A percentile compares a stretch with the other conserved stretches of the same genome.
phyloP scores from a whole-genome alignment of 2,113 vertebrate genomes.

The Thalassoma bifasciatum region DNA sequence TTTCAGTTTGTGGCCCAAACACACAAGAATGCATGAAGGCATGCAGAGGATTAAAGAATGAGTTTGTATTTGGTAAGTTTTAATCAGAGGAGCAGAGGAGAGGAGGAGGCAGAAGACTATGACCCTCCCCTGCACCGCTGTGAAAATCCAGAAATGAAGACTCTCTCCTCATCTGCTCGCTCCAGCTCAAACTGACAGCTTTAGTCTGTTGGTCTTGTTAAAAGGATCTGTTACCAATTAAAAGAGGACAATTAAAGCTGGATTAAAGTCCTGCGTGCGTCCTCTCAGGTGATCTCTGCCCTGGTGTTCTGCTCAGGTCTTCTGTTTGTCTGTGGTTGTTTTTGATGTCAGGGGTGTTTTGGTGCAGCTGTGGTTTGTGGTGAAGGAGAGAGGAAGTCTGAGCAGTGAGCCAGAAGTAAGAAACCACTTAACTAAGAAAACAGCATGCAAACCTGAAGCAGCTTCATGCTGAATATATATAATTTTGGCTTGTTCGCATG shows the following conservation, averaged over 20 bases:
- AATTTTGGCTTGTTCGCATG: not conserved
- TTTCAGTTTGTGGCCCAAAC: slow-evolving; percentile 46
- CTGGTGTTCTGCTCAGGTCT: not conserved
- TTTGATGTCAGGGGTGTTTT: not conserved
- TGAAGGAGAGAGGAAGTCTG: not conserved
- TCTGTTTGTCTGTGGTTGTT: not conserved
- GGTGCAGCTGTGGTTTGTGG: not conserved
- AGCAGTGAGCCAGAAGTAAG: not conserved
- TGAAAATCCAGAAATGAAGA: not conserved
- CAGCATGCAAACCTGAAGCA: no score
- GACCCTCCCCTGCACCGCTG: not conserved
- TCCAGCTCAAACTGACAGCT: not conserved
- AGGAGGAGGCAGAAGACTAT: not conserved
- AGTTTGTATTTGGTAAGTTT: slow-evolving; percentile 19
- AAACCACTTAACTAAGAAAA: not conserved
- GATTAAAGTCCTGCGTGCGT: no score
- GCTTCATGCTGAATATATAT: not conserved
- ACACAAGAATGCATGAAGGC: slow-evolving; percentile 24
- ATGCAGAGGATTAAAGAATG: slow-evolving; percentile 12
- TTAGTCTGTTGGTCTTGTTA: not conserved
- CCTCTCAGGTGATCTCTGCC: not conserved
- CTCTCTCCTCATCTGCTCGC: not conserved
- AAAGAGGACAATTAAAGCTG: no score
- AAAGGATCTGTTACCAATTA: not conserved
- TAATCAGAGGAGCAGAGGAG: not conserved